Conservation (phyloP, 2,113 vertebrate genomes). For the Tapirus terrestris region DNA sequence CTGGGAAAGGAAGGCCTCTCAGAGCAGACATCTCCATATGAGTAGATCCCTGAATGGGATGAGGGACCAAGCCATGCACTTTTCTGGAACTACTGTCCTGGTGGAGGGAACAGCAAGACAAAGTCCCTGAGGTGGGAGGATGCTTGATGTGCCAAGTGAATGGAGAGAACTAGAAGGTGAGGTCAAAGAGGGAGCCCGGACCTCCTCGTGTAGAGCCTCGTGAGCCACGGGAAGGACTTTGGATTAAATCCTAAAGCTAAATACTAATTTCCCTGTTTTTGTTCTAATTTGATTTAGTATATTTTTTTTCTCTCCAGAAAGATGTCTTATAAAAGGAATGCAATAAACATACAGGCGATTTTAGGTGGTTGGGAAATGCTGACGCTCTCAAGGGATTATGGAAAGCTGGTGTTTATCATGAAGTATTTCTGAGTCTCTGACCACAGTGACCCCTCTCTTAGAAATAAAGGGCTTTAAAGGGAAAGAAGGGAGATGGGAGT, state of each 20-base stretch:
- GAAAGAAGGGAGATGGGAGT: background rate
- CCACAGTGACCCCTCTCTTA: background rate
- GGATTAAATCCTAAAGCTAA: background rate
- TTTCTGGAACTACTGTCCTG: background rate
- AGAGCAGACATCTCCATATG: background rate
- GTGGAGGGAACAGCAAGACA: background rate
- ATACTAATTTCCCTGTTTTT: background rate
- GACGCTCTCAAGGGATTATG: background rate
- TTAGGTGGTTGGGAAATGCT: background rate
- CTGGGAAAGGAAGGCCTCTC: background rate
- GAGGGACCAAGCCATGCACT: background rate
- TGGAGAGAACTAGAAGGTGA: background rate
- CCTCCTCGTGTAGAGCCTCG: background rate
- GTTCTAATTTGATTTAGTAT: background rate
- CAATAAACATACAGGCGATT: background rate
- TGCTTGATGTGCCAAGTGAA: background rate
- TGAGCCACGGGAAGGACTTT: background rate
- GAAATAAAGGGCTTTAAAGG: background rate
- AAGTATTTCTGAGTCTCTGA: background rate
- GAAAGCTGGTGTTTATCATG: background rate
- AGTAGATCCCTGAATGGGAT: background rate
- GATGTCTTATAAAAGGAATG: background rate
- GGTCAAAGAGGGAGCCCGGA: background rate
- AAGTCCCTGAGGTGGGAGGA: background rate
- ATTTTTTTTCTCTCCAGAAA: background rate